Evolutionary conservation across 1,140 invertebrate species (phyloP).

Genomic region (Drosophila bocqueti): DNA sequence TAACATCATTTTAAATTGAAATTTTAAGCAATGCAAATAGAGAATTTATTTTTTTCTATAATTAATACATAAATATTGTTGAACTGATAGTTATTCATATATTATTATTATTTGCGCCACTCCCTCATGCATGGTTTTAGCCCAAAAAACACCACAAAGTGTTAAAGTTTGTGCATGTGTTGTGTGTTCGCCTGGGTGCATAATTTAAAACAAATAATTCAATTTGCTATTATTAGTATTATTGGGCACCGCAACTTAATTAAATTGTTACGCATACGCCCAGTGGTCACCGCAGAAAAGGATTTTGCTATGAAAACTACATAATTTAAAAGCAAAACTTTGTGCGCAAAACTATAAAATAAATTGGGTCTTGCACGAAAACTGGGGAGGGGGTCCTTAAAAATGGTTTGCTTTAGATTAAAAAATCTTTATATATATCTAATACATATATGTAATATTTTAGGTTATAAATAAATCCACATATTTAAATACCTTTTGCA

Average conservation of each 20-base stretch:
- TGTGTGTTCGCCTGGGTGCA: conserved; percentile 28
- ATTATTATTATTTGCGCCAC: conserved; percentile 22
- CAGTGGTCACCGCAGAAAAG: conserved; percentile 20
- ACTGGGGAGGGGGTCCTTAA: not conserved
- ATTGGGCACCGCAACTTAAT: conserved; percentile 70
- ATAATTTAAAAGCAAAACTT: conserved; percentile 4
- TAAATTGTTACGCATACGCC: conserved; percentile 69
- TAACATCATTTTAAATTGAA: conserved; percentile 29
- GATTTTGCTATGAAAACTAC: conserved; percentile 8
- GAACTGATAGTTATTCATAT: conserved; percentile 21
- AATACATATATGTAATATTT: not conserved
- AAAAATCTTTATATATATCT: too few species aligned
- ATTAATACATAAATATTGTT: conserved; percentile 45
- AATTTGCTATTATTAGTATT: conserved; percentile 57
- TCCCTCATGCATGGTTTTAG: conserved; percentile 4
- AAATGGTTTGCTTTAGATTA: not conserved
- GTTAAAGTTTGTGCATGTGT: conserved; percentile 28
- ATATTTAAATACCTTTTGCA: not conserved
- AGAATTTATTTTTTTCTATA: conserved; percentile 6
- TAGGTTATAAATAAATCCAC: not conserved
- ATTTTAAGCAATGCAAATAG: conserved; percentile 33
- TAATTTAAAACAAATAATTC: conserved; percentile 65
- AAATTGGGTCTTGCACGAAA: not conserved
- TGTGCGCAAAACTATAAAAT: not conserved
- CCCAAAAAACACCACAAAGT: conserved; percentile 34